phyloP scores from a whole-genome alignment of 2,888 invertebrate genomes.

The Ctenicera cuprea region DNA sequence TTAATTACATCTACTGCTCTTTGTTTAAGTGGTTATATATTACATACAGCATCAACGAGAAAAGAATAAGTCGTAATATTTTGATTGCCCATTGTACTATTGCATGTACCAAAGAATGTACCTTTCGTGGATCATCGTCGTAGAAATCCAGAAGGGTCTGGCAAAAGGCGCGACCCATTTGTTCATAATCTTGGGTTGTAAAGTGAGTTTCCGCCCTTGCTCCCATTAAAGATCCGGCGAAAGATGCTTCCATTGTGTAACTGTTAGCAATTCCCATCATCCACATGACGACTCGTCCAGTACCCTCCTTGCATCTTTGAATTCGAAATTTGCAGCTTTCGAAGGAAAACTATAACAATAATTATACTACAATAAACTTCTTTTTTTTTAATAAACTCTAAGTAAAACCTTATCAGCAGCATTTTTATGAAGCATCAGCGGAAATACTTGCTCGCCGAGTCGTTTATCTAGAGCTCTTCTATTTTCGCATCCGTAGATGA shows the following conservation, averaged over 20 bases:
- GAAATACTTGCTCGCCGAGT: slow-evolving; percentile 94
- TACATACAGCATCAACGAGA: neutral
- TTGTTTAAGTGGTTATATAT: slow-evolving; percentile 4
- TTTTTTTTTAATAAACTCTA: neutral
- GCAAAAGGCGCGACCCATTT: slow-evolving; percentile 92
- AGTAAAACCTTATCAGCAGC: slow-evolving; percentile 86
- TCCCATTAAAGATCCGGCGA: slow-evolving; percentile 91
- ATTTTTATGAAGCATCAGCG: slow-evolving; percentile 94
- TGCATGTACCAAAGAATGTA: slow-evolving; percentile 64
- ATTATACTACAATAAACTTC: neutral
- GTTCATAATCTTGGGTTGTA: slow-evolving; percentile 84
- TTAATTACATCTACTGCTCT: neutral
- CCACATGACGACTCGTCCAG: slow-evolving; percentile 96
- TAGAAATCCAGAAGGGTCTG: slow-evolving; percentile 94
- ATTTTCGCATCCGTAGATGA: slow-evolving; percentile 97
- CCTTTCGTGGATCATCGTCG: slow-evolving; percentile 89
- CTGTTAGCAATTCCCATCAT: slow-evolving; percentile 96
- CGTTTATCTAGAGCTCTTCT: slow-evolving; percentile 85
- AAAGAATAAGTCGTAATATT: neutral
- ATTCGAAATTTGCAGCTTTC: slow-evolving; percentile 96
- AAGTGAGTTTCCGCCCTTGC: slow-evolving; percentile 90
- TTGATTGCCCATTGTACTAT: no score
- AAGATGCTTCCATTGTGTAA: slow-evolving; percentile 96
- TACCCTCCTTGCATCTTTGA: slow-evolving; percentile 95
- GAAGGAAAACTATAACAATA: slow-evolving; percentile 85